A percentile compares a stretch with the other conserved stretches of the same genome.
Evolutionary conservation across 1,140 invertebrate species (phyloP).

Genomic region (Sitodiplosis mosellana): DNA sequence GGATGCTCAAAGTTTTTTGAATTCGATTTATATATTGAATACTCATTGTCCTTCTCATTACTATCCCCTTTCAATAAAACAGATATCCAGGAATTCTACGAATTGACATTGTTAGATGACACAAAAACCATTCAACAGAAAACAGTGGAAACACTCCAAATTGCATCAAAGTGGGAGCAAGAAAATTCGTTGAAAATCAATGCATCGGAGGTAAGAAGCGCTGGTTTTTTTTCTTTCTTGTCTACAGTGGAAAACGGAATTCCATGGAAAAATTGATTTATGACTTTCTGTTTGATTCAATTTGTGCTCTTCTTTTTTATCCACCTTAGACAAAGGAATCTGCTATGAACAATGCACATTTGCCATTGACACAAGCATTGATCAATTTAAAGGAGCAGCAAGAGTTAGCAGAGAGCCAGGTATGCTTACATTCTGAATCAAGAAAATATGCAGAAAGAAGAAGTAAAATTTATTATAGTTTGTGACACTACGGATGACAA

Average conservation of each 20-base stretch:
- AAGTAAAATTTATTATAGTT: too few species aligned
- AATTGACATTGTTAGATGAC: slow-evolving; percentile 88
- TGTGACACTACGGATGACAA: too few species aligned
- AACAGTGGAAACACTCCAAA: slow-evolving; percentile 83
- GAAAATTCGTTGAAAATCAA: slow-evolving; percentile 17
- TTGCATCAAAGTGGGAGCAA: slow-evolving; percentile 86
- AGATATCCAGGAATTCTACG: slow-evolving; percentile 99
- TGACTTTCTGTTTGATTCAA: too few species aligned
- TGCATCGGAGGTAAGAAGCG: slow-evolving; percentile 9
- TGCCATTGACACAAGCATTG: slow-evolving; percentile 7
- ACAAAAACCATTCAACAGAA: slow-evolving; percentile 89
- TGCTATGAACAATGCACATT: neutral
- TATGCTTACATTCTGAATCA: too few species aligned
- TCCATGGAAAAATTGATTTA: too few species aligned
- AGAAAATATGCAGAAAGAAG: too few species aligned
- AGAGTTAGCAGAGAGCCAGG: slow-evolving; percentile 2
- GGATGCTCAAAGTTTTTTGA: too few species aligned
- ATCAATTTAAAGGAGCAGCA: slow-evolving; percentile 7
- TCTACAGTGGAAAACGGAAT: too few species aligned
- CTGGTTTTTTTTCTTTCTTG: too few species aligned
- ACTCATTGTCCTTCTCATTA: neutral
- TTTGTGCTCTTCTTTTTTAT: too few species aligned
- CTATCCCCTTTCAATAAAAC: slow-evolving; percentile 29
- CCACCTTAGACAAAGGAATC: too few species aligned
- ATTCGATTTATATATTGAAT: too few species aligned